phyloP scores from a whole-genome alignment of 2,888 invertebrate genomes.

The Platycnemis pennipes region DNA sequence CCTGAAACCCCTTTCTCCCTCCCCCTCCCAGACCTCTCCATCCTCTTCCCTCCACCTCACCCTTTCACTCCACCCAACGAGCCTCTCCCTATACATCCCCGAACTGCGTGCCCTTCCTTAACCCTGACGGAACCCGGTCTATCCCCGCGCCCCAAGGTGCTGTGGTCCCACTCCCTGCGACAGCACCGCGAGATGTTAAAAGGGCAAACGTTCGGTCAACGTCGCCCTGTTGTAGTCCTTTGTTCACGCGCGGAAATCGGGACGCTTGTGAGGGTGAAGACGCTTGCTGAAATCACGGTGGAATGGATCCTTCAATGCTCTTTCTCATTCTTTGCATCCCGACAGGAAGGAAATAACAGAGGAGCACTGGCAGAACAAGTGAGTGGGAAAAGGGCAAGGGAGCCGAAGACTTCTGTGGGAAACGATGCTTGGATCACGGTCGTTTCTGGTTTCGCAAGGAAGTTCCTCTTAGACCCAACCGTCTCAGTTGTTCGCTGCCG shows the following conservation, averaged over 20 bases:
- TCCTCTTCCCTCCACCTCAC: neutral
- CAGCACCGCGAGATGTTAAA: neutral
- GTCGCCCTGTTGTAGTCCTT: neutral
- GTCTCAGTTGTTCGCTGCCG: too few species aligned
- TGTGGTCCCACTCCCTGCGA: neutral
- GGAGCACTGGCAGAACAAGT: neutral
- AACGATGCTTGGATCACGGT: neutral
- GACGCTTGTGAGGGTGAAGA: neutral
- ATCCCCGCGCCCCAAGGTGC: too few species aligned
- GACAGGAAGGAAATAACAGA: neutral
- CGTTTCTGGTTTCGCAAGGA: too few species aligned
- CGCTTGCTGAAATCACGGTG: neutral
- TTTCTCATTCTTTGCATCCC: neutral
- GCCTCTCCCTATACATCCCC: neutral
- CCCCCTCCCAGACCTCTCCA: neutral
- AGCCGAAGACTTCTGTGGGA: neutral
- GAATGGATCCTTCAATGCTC: neutral
- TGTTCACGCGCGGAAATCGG: neutral
- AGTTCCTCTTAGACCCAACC: too few species aligned
- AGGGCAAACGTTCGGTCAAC: neutral
- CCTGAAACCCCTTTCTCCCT: conserved; percentile 1
- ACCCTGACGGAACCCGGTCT: too few species aligned
- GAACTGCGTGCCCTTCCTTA: too few species aligned
- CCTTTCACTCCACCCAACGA: neutral
- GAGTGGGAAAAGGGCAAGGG: neutral